Evolutionary conservation across 2,113 vertebrate genomes (phyloP), one percentile per base, ranked within the genome.

Genomic region (Zosterops hypoxanthus): DNA sequence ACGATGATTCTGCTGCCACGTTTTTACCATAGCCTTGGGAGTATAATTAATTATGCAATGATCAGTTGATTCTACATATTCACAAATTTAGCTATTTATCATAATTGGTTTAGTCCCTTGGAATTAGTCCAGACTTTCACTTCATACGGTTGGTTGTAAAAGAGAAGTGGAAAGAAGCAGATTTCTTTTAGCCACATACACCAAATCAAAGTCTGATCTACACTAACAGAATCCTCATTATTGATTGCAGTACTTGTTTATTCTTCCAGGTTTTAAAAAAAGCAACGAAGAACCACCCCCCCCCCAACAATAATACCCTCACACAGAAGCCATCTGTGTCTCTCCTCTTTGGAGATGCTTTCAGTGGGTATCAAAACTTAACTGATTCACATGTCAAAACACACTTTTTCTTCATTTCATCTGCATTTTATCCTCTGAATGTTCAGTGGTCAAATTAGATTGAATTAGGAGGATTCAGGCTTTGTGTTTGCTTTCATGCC

Each of bases 71-170:
- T 95, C 64, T 95, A 82, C 75, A 65, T 95, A 96, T 95, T 96
- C 83, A 91, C 92, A 92, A 91, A 95, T 95, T 90, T 84, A 95
- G 86, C 95, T 95, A 79, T 96, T 96, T 96, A 94, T 97, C 88
- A 91, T 96, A 97, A 97, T 95, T 95, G 86, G 71, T 88, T 95
- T 94, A 84, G 79, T 94, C 88, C 53, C 60, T 92, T 97, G 97
- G 94, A 96, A 60, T 92, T 94, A 87, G 50, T 93, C 94, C 92
- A 97, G 91, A n/a, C 22, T 91, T 73, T 90, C 88, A 80, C 94
- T 94, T 96, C 49, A 31, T 88, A 15, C 7, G 46, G 24, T 92
- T 91, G 42, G 34, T 75, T 94, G 23, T 90, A 90, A 90, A 94
- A 90, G 24, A 66, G 26, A 93, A 86, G 44, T 73, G 71, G 64